Conservation (phyloP, 2,888 invertebrate genomes). For the Acrobasis consociella region DNA sequence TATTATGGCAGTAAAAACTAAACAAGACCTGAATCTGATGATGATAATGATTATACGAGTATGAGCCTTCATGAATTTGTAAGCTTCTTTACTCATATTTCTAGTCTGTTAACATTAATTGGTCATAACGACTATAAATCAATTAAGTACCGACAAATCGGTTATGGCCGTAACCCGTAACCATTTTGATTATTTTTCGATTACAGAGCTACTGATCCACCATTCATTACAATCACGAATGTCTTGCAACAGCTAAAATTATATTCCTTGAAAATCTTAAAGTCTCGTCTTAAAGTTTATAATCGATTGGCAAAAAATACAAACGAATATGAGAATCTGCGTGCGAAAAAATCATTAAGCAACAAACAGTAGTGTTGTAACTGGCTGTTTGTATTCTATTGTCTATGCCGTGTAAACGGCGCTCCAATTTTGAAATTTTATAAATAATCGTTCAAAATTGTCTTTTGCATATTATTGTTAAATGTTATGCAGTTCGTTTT, state of each 20-base stretch:
- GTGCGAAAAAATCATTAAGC: constrained; percentile 66
- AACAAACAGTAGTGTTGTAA: constrained; percentile 62
- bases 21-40: too few relatives aligned
- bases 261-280: constrained; percentile 32
- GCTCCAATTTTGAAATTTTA: constrained; percentile 61
- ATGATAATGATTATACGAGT: too few relatives aligned
- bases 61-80: too few relatives aligned
- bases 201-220: constrained; percentile 37
- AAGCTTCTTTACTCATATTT: too few relatives aligned
- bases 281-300: constrained; percentile 31
- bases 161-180: constrained; percentile 29
- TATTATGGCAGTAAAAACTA: too few relatives aligned
- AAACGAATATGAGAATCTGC: constrained; percentile 50
- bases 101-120: too few relatives aligned
- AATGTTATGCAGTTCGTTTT: constrained; percentile 2
- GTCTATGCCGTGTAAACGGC: constrained; percentile 47
- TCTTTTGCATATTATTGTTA: constrained; percentile 3
- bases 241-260: constrained; percentile 29
- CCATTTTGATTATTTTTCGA: constrained; percentile 35
- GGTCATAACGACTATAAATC: not conserved
- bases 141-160: constrained; percentile 28
- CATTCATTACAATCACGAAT: constrained; percentile 43
- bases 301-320: constrained; percentile 36
- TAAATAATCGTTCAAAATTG: constrained; percentile 31
- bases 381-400: constrained; percentile 53